A percentile compares a stretch with the other conserved stretches of the same genome.
Evolutionary conservation across 1,140 invertebrate genomes (phyloP).

Genomic region (Euglossa dilemma): DNA sequence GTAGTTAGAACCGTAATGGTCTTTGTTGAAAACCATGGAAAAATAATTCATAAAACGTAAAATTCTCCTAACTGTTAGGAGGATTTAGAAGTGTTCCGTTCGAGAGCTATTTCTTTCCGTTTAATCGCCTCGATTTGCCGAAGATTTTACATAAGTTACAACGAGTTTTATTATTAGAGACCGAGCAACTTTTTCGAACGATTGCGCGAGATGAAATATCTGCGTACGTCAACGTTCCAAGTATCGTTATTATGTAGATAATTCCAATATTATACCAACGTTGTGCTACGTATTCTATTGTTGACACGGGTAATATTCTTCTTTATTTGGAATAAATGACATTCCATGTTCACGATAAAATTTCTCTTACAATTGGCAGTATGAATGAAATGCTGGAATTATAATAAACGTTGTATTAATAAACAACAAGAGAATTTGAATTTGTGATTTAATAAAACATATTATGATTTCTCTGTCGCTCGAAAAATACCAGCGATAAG

Average conservation of each 20-base stretch:
- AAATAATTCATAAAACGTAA: neutral
- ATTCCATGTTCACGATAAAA: neutral
- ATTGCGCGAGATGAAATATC: neutral
- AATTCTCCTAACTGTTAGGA: too few species aligned
- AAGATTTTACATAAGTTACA: neutral
- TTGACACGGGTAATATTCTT: neutral
- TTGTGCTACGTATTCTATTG: neutral
- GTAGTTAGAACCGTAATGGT: neutral
- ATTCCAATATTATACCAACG: neutral
- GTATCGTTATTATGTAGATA: neutral
- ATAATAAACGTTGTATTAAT: constrained; percentile 3
- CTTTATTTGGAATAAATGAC: neutral
- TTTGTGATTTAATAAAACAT: neutral
- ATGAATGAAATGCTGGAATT: neutral
- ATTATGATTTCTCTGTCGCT: neutral
- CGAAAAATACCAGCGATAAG: neutral
- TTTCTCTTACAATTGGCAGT: neutral
- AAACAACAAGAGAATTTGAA: neutral
- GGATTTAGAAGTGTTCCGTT: neutral
- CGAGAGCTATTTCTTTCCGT: neutral
- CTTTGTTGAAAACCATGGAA: neutral
- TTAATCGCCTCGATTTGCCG: neutral
- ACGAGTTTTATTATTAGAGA: constrained; percentile 4
- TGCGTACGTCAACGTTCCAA: neutral
- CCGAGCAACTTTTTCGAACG: constrained; percentile 18